A percentile compares a stretch with the other conserved stretches of the same genome.
phyloP scores from a whole-genome alignment of 1,140 invertebrate species.

The Nilaparvata lugens region DNA sequence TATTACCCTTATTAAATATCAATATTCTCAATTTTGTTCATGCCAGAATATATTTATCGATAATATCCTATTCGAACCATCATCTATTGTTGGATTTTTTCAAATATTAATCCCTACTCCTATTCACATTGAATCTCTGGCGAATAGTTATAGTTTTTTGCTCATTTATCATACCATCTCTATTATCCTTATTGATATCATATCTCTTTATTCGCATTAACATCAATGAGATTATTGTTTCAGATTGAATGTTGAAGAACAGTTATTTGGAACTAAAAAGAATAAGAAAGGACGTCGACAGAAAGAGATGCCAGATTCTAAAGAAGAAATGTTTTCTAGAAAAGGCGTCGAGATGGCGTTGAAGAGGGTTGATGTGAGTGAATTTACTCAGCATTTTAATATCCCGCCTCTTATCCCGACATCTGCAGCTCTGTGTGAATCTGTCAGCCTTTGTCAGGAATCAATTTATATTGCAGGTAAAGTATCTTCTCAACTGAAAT shows the following conservation, averaged over 20 bases:
- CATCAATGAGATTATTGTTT: too few species aligned
- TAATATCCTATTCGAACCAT: too few species aligned
- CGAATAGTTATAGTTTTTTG: too few species aligned
- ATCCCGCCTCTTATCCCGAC: constrained; percentile 38
- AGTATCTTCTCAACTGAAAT: constrained; percentile 12
- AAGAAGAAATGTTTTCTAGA: constrained; percentile 35
- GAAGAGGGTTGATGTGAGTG: constrained; percentile 33
- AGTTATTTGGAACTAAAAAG: constrained; percentile 25
- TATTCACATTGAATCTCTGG: too few species aligned
- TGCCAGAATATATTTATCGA: too few species aligned
- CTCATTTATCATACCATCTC: too few species aligned
- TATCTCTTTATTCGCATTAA: too few species aligned
- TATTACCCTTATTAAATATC: too few species aligned
- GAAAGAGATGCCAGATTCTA: constrained; percentile 26
- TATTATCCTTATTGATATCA: too few species aligned
- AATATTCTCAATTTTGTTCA: too few species aligned
- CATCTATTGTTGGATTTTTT: too few species aligned
- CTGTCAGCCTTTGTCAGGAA: constrained; percentile 40
- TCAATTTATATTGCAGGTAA: constrained; percentile 51
- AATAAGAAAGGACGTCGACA: constrained; percentile 30
- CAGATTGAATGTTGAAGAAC: constrained; percentile 32
- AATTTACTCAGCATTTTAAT: constrained; percentile 38
- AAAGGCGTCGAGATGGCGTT: constrained; percentile 44
- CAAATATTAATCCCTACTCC: too few species aligned
- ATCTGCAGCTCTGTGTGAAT: constrained; percentile 33